phyloP scores from a whole-genome alignment of 1,140 invertebrate genomes.

The Branchinecta lynchi region DNA sequence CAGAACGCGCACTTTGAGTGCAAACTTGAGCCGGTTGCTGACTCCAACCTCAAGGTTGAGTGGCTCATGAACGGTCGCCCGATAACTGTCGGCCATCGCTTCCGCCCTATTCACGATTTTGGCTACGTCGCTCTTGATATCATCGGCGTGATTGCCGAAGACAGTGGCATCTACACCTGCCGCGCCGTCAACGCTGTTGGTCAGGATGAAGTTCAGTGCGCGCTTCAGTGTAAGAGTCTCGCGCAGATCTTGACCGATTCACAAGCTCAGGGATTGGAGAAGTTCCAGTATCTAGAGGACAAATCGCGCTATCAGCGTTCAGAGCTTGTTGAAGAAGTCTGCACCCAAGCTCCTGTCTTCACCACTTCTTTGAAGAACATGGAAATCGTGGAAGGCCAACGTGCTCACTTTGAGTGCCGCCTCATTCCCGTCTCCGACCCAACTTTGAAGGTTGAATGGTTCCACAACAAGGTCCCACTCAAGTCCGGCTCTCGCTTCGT shows the following conservation, averaged over 20 bases:
- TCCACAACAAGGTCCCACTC: conserved; percentile 73
- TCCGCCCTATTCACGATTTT: conserved; percentile 87
- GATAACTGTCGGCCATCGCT: conserved; percentile 68
- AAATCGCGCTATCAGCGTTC: conserved; percentile 53
- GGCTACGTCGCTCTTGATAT: conserved; percentile 86
- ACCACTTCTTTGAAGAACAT: conserved; percentile 76
- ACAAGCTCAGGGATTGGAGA: conserved; percentile 69
- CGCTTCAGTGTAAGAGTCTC: conserved; percentile 45
- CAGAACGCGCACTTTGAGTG: conserved; percentile 94
- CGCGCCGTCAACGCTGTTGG: conserved; percentile 75
- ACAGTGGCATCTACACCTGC: conserved; percentile 84
- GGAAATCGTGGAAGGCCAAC: conserved; percentile 83
- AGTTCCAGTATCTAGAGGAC: conserved; percentile 74
- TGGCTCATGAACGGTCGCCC: conserved; percentile 84
- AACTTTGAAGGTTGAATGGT: conserved; percentile 95
- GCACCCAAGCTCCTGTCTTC: conserved; percentile 74
- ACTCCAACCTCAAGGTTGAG: conserved; percentile 80
- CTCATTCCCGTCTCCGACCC: conserved; percentile 90
- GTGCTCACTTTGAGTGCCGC: conserved; percentile 88
- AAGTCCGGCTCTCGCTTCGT: conserved; percentile 75
- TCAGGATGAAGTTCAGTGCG: conserved; percentile 62
- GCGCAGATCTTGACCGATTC: conserved; percentile 58
- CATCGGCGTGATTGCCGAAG: conserved; percentile 77
- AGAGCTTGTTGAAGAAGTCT: conserved; percentile 59
- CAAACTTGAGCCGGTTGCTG: conserved; percentile 88